Evolutionary conservation across 2,888 invertebrate genomes (phyloP).

Genomic region (Chaetoderma sp.): DNA sequence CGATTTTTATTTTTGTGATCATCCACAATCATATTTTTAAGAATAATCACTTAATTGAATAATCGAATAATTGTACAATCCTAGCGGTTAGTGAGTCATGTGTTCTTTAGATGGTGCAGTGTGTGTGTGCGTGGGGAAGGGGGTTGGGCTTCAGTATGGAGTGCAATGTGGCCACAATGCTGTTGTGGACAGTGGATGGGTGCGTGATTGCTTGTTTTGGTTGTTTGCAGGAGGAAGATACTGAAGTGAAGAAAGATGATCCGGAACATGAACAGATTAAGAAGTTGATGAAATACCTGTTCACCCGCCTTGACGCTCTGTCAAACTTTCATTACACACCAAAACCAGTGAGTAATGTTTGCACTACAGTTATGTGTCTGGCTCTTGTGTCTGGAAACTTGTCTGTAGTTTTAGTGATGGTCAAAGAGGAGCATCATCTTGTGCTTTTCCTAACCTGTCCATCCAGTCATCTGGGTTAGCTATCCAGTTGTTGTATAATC

Average conservation of each 20-base stretch:
- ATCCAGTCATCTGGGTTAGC: too few species aligned
- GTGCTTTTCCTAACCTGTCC: too few species aligned
- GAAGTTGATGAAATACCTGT: conserved; percentile 80
- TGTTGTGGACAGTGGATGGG: background rate
- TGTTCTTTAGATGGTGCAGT: too few species aligned
- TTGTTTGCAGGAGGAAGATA: conserved; percentile 68
- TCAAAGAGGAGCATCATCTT: too few species aligned
- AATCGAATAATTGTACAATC: too few species aligned
- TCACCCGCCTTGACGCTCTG: conserved; percentile 89
- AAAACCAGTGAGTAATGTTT: conserved; percentile 75
- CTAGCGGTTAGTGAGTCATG: too few species aligned
- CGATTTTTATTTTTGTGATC: too few species aligned
- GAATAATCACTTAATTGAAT: too few species aligned
- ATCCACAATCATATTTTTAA: too few species aligned
- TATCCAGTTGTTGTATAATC: too few species aligned
- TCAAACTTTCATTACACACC: conserved; percentile 96
- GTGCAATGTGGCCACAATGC: background rate
- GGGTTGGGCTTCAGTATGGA: background rate
- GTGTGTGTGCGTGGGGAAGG: too few species aligned
- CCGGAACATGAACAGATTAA: conserved; percentile 84
- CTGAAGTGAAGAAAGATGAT: conserved; percentile 69
- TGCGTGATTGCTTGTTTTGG: background rate
- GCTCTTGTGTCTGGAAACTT: background rate
- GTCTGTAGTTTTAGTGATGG: background rate
- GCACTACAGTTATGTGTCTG: background rate